Base-by-base conservation (phyloP, 2,797 vertebrate genomes). In the Coendou prehensilis region DNA sequence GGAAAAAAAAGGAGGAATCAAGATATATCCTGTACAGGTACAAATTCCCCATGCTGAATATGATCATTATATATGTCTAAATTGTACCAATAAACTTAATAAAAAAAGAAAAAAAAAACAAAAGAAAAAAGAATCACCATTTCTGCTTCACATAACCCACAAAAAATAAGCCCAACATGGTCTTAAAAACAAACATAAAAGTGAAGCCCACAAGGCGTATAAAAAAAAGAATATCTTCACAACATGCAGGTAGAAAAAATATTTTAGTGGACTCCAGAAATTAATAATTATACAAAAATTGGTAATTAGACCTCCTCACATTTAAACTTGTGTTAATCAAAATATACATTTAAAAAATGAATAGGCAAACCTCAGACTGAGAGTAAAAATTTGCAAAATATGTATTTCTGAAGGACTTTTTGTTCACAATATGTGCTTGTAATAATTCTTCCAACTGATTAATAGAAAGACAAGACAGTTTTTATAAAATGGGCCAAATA, bases 271-370 rank as follows among this genome's bases (percentile, higher is more conserved):
- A 5, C 47, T 52, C 73, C 28, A 71, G 5, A 88, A 92, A 69
- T 87, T 79, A 87, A 87, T 56, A 92, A 73, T 2, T 7, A 73
- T 75, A 84, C 45, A 89, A 94, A 89, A 45, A 37, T 57, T 80
- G 52, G 9, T 76, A 92, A 61, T 28, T 89, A 94, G 54, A 87
- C 8, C 63, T 76, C 3, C 63, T 79, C n/a, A 57, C 82, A 64
- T 64, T 90, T 59, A 64, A 90, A 97, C 63, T 37, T 57, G 4
- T 73, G 9, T 3, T 79, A 14, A 37, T 41, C 76, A 78, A 87
- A 82, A 30, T 83, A n/a, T 13, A 23, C 41, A 63, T 64, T 33
- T 64, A 67, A 85, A 30, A 67, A n/a, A 85, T 50, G 23, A 89
- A 85, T 30, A 2, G 30, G 18, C 18, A 61, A 93, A 45, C 1